phyloP scores from a whole-genome alignment of 2,113 vertebrate species.

The Etia nguti region DNA sequence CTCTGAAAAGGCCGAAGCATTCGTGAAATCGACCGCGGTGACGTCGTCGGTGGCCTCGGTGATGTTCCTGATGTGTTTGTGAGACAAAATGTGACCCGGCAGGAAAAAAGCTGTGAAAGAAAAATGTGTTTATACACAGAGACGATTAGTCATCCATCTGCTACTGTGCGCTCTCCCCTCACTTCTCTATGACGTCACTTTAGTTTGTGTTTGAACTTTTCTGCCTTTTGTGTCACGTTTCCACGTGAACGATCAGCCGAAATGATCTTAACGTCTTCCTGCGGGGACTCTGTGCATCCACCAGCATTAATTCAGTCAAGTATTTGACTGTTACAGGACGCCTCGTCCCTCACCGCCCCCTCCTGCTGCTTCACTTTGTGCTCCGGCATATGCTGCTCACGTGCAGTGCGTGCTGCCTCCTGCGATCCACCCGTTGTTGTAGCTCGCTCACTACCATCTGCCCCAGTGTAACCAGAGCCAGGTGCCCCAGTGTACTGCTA shows the following conservation, averaged over 20 bases:
- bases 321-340: neutral
- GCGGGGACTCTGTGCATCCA: neutral
- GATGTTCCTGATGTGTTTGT: neutral
- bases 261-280: neutral
- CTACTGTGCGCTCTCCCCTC: rapidly evolving
- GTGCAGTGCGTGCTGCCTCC: conserved; percentile 25
- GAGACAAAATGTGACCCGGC: neutral
- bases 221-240: neutral
- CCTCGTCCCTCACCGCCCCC: neutral
- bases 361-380: conserved; percentile 26
- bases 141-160: neutral
- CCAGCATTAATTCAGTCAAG: neutral
- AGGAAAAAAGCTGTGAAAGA: rapidly evolving
- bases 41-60: rapidly evolving
- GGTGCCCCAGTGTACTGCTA: conserved; percentile 31
- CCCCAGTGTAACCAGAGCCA: conserved; percentile 54
- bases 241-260: rapidly evolving
- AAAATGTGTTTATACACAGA: neutral
- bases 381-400: conserved; percentile 23
- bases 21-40: rapidly evolving
- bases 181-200: rapidly evolving
- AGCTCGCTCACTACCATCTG: conserved; percentile 61
- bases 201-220: neutral
- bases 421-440: conserved; percentile 13
- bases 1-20: neutral